phyloP scores from a whole-genome alignment of 2,113 vertebrate genomes.

The Pituophis catenifer region DNA sequence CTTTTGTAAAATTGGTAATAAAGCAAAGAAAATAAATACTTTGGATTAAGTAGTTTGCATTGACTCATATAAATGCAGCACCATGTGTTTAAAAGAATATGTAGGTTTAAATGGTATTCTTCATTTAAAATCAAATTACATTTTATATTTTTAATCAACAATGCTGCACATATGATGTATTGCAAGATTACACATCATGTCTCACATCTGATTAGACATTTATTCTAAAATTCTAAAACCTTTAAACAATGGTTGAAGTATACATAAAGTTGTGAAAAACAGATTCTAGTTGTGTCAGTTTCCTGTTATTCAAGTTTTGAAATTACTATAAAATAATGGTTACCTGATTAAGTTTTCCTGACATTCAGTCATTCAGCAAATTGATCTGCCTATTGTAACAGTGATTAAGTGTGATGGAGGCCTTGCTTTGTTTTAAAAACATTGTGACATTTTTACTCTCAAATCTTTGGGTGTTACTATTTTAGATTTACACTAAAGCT shows the following conservation, averaged over 20 bases:
- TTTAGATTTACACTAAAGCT: neutral
- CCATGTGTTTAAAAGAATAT: neutral
- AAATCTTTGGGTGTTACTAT: neutral
- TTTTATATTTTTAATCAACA: neutral
- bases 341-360: slow-evolving; percentile 27
- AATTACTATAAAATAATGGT: slow-evolving; percentile 39
- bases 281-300: neutral
- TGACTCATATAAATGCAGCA: neutral
- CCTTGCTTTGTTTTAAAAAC: neutral
- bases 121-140: neutral
- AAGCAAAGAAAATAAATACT: slow-evolving; percentile 12
- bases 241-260: slow-evolving; percentile 3
- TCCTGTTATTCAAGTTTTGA: slow-evolving; percentile 26
- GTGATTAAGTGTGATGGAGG: neutral
- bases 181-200: neutral
- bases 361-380: slow-evolving; percentile 15
- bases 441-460: neutral
- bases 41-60: neutral
- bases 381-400: slow-evolving; percentile 13
- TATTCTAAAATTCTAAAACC: neutral
- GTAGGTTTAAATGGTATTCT: neutral
- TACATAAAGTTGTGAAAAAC: slow-evolving; percentile 23
- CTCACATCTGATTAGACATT: neutral
- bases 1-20: slow-evolving; percentile 1
- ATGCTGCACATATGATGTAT: neutral